phyloP scores from a whole-genome alignment of 2,113 vertebrate species.

The Sapajus apella region DNA sequence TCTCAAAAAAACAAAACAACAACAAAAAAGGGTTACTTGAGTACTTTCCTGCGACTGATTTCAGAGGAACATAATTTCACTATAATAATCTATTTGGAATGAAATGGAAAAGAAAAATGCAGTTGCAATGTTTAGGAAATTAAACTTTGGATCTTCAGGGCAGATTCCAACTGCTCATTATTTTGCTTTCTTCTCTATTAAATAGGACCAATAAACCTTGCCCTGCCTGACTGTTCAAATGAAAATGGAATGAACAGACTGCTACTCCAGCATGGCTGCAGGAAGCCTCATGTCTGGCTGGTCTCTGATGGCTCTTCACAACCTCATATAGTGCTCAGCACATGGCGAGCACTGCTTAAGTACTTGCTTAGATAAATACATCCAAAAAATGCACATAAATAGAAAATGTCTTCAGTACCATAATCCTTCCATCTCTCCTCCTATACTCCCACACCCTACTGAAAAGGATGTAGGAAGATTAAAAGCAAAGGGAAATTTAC shows the following conservation, averaged over 20 bases:
- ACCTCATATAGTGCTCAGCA: not conserved
- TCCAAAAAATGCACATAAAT: not conserved
- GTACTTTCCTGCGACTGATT: not conserved
- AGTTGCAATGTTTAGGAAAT: constrained; percentile 22
- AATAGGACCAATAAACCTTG: constrained; percentile 1
- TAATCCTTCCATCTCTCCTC: not conserved
- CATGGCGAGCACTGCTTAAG: not conserved
- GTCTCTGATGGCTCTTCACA: not conserved
- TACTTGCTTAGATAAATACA: not conserved
- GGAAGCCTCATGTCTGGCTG: not conserved
- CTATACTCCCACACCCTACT: not conserved
- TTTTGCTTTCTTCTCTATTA: not conserved
- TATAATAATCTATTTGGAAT: not conserved
- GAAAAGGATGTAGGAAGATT: constrained; percentile 10
- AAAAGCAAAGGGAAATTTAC: constrained; percentile 39
- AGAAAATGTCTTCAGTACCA: not conserved
- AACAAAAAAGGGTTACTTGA: not conserved
- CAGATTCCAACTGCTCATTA: not conserved
- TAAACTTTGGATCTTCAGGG: not conserved
- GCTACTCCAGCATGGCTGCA: not conserved
- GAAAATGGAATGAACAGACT: not conserved
- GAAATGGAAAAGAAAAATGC: constrained; percentile 41
- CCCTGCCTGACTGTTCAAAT: constrained; percentile 16
- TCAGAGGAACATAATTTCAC: not conserved
- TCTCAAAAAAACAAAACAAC: too few species aligned